Conservation (phyloP, 2,888 invertebrate genomes). For the Phyllotreta cruciferae region DNA sequence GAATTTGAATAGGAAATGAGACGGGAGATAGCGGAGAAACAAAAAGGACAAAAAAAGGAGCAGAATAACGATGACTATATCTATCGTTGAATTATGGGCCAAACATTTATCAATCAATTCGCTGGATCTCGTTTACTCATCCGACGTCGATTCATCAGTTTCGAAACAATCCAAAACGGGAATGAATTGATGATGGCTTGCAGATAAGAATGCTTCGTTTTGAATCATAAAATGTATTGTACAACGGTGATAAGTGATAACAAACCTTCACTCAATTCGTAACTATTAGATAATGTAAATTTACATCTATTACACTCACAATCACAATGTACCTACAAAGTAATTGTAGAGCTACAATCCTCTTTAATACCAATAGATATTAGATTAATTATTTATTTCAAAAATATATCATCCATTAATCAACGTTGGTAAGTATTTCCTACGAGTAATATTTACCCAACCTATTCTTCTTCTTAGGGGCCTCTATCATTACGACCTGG, state of each 20-base stretch:
- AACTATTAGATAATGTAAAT: too few species aligned
- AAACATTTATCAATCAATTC: slow-evolving; percentile 48
- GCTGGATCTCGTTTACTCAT: slow-evolving; percentile 45
- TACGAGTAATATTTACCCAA: slow-evolving; percentile 10
- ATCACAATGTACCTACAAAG: too few species aligned
- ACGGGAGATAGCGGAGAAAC: slow-evolving; percentile 36
- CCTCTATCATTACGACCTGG: slow-evolving; percentile 25
- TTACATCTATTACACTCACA: too few species aligned
- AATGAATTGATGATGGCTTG: slow-evolving; percentile 39
- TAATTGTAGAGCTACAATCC: too few species aligned
- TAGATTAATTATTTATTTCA: too few species aligned
- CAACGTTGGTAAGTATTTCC: too few species aligned
- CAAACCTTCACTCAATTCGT: too few species aligned
- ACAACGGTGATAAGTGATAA: too few species aligned
- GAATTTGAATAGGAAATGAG: slow-evolving; percentile 40
- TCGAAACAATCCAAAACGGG: slow-evolving; percentile 44
- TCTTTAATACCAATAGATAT: too few species aligned
- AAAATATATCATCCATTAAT: too few species aligned
- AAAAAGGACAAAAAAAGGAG: slow-evolving; percentile 39
- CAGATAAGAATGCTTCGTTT: slow-evolving; percentile 25
- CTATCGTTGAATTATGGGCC: slow-evolving; percentile 46
- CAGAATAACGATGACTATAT: slow-evolving; percentile 43
- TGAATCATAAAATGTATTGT: too few species aligned
- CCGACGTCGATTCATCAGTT: slow-evolving; percentile 47
- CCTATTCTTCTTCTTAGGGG: slow-evolving; percentile 19